These are phyloP conservation scores for Apis mellifera DNA, from an alignment of 1,140 invertebrate species.

Conservation along the genomic window Amel_HAv3.1 CM009945.2:4878501-4879000, in stretches of 20 bases:
- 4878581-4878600: too few relatives aligned
- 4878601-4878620: neutral
- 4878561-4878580: too few relatives aligned
- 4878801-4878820: neutral
- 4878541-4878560: too few relatives aligned
- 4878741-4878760: slow-evolving; percentile 17
- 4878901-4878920: neutral
- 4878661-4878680: slow-evolving; percentile 1
- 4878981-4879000: neutral
- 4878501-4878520: too few relatives aligned
- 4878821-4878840: slow-evolving; percentile 22
- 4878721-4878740: slow-evolving; percentile 30
- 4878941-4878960: neutral
- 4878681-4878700: neutral
- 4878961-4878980: neutral
- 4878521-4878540: too few relatives aligned
- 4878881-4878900: neutral
- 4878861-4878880: neutral
- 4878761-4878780: slow-evolving; percentile 14
- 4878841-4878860: neutral
- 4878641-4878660: neutral
- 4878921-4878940: neutral
- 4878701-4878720: neutral
- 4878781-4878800: slow-evolving; percentile 20
- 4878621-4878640: neutral